These are phyloP conservation scores for Polydrusus cervinus DNA, from an alignment of 2,888 invertebrate genomes.

Conservation along the genomic window DNA sequence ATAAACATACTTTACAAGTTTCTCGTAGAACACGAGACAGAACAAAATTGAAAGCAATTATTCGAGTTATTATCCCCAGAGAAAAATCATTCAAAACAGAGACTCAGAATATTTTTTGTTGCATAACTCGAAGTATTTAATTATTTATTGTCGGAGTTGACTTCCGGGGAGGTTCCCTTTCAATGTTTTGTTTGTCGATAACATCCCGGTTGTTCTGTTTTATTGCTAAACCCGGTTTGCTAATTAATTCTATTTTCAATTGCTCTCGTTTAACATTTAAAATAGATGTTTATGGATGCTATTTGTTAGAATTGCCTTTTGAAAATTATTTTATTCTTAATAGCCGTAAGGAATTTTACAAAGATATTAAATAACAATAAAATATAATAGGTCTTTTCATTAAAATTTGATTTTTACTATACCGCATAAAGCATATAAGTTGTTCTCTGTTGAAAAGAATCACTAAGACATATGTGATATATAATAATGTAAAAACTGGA, in stretches of 20 bases:
- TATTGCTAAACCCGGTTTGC: constrained; percentile 20
- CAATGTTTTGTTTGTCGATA: constrained; percentile 36
- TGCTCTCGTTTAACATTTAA: constrained; percentile 35
- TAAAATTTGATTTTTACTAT: no score
- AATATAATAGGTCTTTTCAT: no score
- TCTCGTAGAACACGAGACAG: not conserved
- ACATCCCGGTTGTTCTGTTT: constrained; percentile 21
- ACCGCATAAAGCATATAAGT: no score
- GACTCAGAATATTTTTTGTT: constrained; percentile 23
- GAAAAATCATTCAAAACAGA: constrained; percentile 20
- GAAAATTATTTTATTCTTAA: not conserved
- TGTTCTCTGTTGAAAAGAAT: no score
- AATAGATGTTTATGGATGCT: constrained; percentile 31
- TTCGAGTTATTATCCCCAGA: constrained; percentile 8
- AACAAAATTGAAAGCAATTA: constrained; percentile 25
- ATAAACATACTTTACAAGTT: not conserved
- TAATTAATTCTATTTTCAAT: constrained; percentile 42
- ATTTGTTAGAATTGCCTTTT: constrained; percentile 1
- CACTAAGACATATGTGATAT: no score
- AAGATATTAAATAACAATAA: no score
- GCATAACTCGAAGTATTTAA: constrained; percentile 25
- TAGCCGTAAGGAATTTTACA: not conserved
- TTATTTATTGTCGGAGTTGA: constrained; percentile 36
- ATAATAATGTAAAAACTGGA: no score
- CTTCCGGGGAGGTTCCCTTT: constrained; percentile 32